Percentiles rank a stretch among this genome's conserved stretches.
phyloP scores from a whole-genome alignment of 2,888 invertebrate species.

The Tanypteryx hageni region DNA sequence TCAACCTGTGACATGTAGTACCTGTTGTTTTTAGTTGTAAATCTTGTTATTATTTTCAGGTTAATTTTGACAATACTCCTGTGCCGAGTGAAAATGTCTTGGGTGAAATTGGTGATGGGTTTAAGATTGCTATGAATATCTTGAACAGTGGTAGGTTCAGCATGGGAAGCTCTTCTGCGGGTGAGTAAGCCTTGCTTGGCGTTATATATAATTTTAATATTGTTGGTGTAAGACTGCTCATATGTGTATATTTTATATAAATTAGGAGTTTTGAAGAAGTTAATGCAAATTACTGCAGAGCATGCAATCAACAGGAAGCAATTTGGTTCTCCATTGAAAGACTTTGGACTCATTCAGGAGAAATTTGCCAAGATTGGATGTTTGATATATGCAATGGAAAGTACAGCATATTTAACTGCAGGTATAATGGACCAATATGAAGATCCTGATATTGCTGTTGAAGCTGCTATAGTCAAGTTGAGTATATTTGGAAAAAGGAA shows the following conservation, averaged over 20 bases:
- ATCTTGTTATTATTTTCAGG: constrained; percentile 70
- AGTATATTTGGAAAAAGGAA: constrained; percentile 68
- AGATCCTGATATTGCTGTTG: constrained; percentile 87
- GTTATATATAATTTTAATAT: background rate
- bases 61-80: constrained; percentile 80
- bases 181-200: constrained; percentile 69
- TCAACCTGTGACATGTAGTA: background rate
- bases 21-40: background rate
- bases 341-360: constrained; percentile 77
- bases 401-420: constrained; percentile 89
- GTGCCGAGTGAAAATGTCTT: constrained; percentile 81
- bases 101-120: constrained; percentile 79
- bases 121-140: constrained; percentile 78
- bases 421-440: constrained; percentile 86
- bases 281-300: constrained; percentile 76
- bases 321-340: constrained; percentile 75
- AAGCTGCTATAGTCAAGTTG: constrained; percentile 88
- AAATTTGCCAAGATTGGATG: constrained; percentile 76
- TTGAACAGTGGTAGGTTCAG: constrained; percentile 77
- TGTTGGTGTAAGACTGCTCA: no score
- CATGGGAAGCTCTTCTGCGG: constrained; percentile 75
- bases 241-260: no score
- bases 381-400: constrained; percentile 88
- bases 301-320: constrained; percentile 78
- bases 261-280: constrained; percentile 75